These are phyloP conservation scores for Globodera ellingtonae DNA, from an alignment of 1,140 invertebrate genomes.

Conservation along the genomic window DNA sequence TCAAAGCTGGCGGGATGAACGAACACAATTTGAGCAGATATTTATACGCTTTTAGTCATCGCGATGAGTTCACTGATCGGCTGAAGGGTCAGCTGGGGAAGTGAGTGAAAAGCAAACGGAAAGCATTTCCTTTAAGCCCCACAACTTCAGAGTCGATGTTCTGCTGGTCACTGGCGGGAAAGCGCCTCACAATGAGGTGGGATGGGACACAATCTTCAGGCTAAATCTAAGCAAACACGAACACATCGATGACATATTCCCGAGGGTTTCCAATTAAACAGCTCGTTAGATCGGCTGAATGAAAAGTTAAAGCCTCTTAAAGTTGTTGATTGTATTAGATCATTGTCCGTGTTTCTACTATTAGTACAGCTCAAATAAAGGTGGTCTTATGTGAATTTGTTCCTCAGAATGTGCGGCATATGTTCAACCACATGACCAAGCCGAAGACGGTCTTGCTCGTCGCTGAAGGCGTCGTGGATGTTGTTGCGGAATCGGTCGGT, in stretches of 20 bases:
- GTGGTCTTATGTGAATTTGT: too few relatives aligned
- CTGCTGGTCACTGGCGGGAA: slow-evolving; percentile 80
- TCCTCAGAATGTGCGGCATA: slow-evolving; percentile 66
- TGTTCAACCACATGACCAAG: slow-evolving; percentile 76
- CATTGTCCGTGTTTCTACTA: too few relatives aligned
- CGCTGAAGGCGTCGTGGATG: slow-evolving; percentile 73
- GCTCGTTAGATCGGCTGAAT: too few relatives aligned
- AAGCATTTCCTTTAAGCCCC: not conserved
- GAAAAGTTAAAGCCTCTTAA: too few relatives aligned
- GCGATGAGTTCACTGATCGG: slow-evolving; percentile 61
- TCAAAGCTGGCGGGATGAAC: slow-evolving; percentile 76
- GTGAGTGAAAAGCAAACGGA: not conserved
- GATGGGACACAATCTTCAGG: not conserved
- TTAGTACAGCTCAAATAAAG: too few relatives aligned
- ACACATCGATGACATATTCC: too few relatives aligned
- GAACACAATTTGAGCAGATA: slow-evolving; percentile 75
- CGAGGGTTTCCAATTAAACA: too few relatives aligned
- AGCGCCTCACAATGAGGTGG: slow-evolving; percentile 74
- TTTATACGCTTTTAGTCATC: slow-evolving; percentile 56
- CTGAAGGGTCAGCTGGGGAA: slow-evolving; percentile 63
- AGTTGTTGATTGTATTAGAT: too few relatives aligned
- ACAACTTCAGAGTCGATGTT: slow-evolving; percentile 72
- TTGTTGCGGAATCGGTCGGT: slow-evolving; percentile 77
- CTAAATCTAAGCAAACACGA: too few relatives aligned
- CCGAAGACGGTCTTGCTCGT: slow-evolving; percentile 80